Evolutionary conservation across 1,140 invertebrate species (phyloP).

Genomic region (Anagrus nilaparvatae): DNA sequence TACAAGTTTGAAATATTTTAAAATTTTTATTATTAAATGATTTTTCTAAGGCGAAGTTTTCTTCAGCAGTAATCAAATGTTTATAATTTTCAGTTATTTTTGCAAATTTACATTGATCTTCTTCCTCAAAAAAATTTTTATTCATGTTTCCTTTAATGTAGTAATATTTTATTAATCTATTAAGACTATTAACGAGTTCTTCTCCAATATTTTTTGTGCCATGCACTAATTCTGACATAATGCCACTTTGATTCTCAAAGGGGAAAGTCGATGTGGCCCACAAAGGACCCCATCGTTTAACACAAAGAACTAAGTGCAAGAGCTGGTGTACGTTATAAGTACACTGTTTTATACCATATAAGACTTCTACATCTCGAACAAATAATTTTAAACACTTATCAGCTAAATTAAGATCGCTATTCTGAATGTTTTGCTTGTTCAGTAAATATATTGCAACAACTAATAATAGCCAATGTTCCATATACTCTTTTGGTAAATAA

Average conservation of each 20-base stretch:
- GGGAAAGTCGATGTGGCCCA: conserved; percentile 17
- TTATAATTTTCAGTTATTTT: no score
- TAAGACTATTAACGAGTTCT: conserved; percentile 18
- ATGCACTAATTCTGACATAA: conserved; percentile 18
- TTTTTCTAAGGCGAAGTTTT: no score
- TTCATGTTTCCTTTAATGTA: no score
- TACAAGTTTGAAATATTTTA: no score
- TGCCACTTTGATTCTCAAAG: conserved; percentile 19
- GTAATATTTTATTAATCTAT: no score
- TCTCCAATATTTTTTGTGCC: conserved; percentile 14
- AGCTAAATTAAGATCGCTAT: conserved; percentile 13
- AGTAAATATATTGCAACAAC: conserved; percentile 16
- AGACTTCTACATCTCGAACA: conserved; percentile 13
- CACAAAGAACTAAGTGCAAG: conserved; percentile 14
- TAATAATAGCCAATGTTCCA: conserved; percentile 21
- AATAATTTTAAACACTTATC: conserved; percentile 17
- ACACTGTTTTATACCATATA: conserved; percentile 13
- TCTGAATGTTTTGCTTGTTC: conserved; percentile 13
- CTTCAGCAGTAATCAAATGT: no score
- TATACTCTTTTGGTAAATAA: conserved; percentile 17
- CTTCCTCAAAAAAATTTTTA: no score
- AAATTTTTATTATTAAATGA: no score
- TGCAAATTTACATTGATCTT: no score
- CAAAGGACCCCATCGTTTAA: conserved; percentile 20
- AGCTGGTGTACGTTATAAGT: conserved; percentile 19